Evolutionary conservation across 2,797 vertebrate genomes (phyloP).

Genomic region (Furcifer pardalis): DNA sequence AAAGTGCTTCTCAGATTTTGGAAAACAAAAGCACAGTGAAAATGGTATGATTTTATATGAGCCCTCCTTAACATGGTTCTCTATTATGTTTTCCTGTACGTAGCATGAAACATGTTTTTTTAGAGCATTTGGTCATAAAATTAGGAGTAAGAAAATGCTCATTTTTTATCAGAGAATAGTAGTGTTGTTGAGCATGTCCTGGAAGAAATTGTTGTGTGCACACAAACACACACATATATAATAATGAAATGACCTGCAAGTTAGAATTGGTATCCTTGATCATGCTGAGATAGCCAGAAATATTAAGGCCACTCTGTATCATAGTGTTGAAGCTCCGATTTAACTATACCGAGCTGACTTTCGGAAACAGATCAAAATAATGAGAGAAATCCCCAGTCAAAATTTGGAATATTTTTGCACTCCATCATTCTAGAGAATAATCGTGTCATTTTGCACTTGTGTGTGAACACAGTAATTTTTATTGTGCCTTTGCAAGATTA

Average conservation of each 20-base stretch:
- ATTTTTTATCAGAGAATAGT: not conserved
- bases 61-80: not conserved
- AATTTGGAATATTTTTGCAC: not conserved
- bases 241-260: not conserved
- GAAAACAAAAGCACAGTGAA: constrained; percentile 72
- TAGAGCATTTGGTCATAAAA: not conserved
- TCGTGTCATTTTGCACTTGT: too few species aligned
- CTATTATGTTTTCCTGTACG: not conserved
- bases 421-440: not conserved
- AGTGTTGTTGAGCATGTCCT: not conserved
- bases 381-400: not conserved
- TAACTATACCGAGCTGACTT: not conserved
- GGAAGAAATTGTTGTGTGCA: not conserved
- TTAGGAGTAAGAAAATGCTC: not conserved
- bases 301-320: not conserved
- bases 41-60: constrained; percentile 54
- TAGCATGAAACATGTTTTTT: not conserved
- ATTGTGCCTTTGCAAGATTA: not conserved
- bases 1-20: constrained; percentile 61
- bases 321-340: not conserved
- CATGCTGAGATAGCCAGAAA: not conserved
- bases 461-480: not conserved
- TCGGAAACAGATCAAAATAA: not conserved
- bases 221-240: too few species aligned
- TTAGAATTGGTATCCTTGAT: not conserved